Conservation (phyloP, 2,797 vertebrate genomes). For the Masticophis lateralis region DNA sequence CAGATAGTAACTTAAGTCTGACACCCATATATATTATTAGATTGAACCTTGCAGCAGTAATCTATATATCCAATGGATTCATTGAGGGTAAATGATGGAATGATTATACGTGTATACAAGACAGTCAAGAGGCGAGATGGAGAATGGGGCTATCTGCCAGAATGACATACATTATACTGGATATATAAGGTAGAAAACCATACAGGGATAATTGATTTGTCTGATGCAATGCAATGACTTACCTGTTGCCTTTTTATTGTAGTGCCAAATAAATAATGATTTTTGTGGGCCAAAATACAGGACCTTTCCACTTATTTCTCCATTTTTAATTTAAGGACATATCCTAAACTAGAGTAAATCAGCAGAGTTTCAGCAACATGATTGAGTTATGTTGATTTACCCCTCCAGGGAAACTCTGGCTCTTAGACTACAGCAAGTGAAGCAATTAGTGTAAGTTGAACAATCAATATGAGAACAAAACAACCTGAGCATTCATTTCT, state of each 20-base stretch:
- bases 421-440: slow-evolving; percentile 8
- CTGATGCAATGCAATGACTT: slow-evolving; percentile 33
- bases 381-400: slow-evolving; percentile 42
- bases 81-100: slow-evolving; percentile 55
- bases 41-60: slow-evolving; percentile 61
- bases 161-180: slow-evolving; percentile 27
- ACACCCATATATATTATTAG: slow-evolving; percentile 53
- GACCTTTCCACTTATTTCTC: slow-evolving; percentile 4
- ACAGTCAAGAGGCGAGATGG: slow-evolving; percentile 27
- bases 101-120: slow-evolving; percentile 30
- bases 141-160: slow-evolving; percentile 19
- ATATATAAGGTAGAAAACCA: slow-evolving; percentile 38
- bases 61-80: slow-evolving; percentile 53
- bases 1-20: slow-evolving; percentile 53
- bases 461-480: slow-evolving; percentile 33
- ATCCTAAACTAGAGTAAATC: slow-evolving; percentile 35
- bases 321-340: slow-evolving; percentile 34
- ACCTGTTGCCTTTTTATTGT: slow-evolving; percentile 43
- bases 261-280: slow-evolving; percentile 46
- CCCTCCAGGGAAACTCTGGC: slow-evolving; percentile 29
- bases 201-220: slow-evolving; percentile 48
- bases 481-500: background rate
- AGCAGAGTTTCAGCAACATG: slow-evolving; percentile 19
- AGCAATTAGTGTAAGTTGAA: slow-evolving; percentile 18
- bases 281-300: slow-evolving; percentile 38